A percentile compares a stretch with the other conserved stretches of the same genome.
Evolutionary conservation across 2,888 invertebrate species (phyloP).

Genomic region (Alsophila aescularia): DNA sequence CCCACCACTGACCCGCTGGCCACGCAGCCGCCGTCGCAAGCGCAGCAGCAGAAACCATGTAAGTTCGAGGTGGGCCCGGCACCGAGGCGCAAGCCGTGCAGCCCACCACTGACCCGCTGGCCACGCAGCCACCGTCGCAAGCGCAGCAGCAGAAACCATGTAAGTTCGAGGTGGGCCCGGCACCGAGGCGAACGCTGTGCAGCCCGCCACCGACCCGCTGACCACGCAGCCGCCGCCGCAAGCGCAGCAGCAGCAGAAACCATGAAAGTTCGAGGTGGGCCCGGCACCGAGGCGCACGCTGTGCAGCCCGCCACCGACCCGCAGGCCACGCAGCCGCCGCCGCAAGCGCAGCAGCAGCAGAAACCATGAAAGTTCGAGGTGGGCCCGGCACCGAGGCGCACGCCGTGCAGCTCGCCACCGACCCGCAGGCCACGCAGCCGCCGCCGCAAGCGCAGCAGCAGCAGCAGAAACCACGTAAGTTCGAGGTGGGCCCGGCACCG

Average conservation of each 20-base stretch:
- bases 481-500: conserved; percentile 75
- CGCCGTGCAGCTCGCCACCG: conserved; percentile 56
- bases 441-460: conserved; percentile 58
- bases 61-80: conserved; percentile 83
- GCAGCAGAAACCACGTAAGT: no score
- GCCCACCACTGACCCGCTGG: conserved; percentile 59
- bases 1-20: conserved; percentile 62
- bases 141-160: conserved; percentile 63
- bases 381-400: conserved; percentile 62
- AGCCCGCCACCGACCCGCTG: conserved; percentile 59
- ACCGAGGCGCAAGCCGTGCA: conserved; percentile 60
- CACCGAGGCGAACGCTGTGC: conserved; percentile 58
- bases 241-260: conserved; percentile 59
- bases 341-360: conserved; percentile 59
- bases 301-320: conserved; percentile 62
- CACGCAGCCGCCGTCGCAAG: conserved; percentile 51
- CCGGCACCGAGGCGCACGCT: conserved; percentile 58
- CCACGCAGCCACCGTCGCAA: conserved; percentile 52
- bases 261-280: conserved; percentile 85
- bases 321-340: conserved; percentile 54
- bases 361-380: conserved; percentile 87
- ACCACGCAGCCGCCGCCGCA: conserved; percentile 54
- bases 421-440: conserved; percentile 61
- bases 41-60: conserved; percentile 59
- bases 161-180: conserved; percentile 83